Evolutionary conservation across 2,888 invertebrate species (phyloP), one percentile per base, ranked within the genome.

Genomic region (Spialia ferax): DNA sequence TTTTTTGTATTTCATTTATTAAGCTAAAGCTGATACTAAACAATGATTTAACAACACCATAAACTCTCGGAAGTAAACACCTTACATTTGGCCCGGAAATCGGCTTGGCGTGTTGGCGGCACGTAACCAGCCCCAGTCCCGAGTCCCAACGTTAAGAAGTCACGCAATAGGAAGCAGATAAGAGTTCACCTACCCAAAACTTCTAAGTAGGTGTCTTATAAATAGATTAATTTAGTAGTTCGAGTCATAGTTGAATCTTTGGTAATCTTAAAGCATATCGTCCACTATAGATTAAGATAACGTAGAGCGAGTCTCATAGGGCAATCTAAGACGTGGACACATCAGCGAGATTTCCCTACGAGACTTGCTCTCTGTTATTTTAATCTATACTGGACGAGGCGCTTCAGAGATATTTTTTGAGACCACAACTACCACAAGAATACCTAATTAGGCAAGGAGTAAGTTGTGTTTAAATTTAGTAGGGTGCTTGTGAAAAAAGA

Each of bases 131-230:
- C 29, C 45, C 42, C 13, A 63, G 48, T 29, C 55, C n/a, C 29
- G 13, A 63, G 48, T 29, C 55, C n/a, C 29, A 63, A 63, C 56
- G 63, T 48, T 1, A 57, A 48, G 56, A 56, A 64, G 48, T 64
- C 64, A 64, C 48, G 64, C 64, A 56, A 64, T 45, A 48, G 18
- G 50, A 50, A 48, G 32, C 45, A 57, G 64, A 64, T 64, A 64
- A 64, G 56, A 57, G 64, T 56, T 64, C 64, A 64, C 32, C 56
- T 32, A 57, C 57, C 64, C 48, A 64, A 50, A 22, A 22, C 23
- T 11, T 22, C 18, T 23, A 13, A 48, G 3, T 48, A 20, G n/a
- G n/a, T n/a, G n/a, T n/a, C n/a, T n/a, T n/a, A n/a, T n/a, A n/a
- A n/a, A n/a, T n/a, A n/a, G n/a, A n/a, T n/a, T n/a, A n/a, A n/a